phyloP scores from a whole-genome alignment of 1,140 invertebrate genomes.

The Philopotamus ludificatus region DNA sequence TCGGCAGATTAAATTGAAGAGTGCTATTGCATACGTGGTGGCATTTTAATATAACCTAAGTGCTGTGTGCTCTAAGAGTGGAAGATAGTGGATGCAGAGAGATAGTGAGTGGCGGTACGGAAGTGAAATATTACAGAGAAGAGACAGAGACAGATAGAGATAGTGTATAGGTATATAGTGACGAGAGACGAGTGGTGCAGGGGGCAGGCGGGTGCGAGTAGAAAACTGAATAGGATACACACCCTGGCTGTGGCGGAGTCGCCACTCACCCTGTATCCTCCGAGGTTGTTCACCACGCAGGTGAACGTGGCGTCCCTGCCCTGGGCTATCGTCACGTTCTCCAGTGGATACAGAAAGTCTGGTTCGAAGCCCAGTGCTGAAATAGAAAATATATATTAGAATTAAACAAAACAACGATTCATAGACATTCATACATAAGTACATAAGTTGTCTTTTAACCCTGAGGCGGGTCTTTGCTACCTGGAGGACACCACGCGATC shows the following conservation, averaged over 20 bases:
- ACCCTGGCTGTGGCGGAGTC: conserved; percentile 76
- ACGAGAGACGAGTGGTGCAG: conserved; percentile 38
- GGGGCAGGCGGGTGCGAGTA: conserved; percentile 50
- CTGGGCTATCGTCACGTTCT: conserved; percentile 84
- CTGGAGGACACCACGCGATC: too few species aligned
- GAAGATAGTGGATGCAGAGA: conserved; percentile 40
- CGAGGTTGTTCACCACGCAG: conserved; percentile 86
- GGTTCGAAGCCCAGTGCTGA: conserved; percentile 69
- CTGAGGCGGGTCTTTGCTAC: too few species aligned
- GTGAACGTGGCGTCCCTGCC: conserved; percentile 86
- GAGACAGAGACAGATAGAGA: conserved; percentile 19
- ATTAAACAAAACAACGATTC: too few species aligned
- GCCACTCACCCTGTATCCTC: conserved; percentile 90
- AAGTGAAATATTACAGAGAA: conserved; percentile 25
- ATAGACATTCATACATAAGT: too few species aligned
- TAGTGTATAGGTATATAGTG: conserved; percentile 29
- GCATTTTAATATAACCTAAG: conserved; percentile 35
- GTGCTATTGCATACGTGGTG: conserved; percentile 25
- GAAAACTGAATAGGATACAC: conserved; percentile 61
- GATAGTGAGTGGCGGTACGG: conserved; percentile 28
- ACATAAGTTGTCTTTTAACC: too few species aligned
- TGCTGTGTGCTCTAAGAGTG: conserved; percentile 37
- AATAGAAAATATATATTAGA: too few species aligned
- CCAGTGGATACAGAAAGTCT: conserved; percentile 79
- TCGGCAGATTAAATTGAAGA: conserved; percentile 13